Conservation (phyloP, 30 jellyfish, hydroid and myxozoan genomes). For the Aurelia sp. region DNA sequence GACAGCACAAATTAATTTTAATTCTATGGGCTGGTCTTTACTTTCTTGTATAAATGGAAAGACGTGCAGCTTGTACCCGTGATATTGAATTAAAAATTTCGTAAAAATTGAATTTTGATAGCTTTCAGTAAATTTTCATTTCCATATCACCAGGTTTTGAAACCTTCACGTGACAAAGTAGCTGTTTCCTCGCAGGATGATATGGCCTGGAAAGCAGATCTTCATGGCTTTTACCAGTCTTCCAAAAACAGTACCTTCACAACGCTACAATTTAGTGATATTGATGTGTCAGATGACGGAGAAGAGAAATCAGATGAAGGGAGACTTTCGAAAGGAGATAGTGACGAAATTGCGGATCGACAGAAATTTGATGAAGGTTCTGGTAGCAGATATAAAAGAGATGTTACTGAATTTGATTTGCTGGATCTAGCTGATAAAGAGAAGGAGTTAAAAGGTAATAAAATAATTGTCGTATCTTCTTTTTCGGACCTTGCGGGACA, state of each 20-base stretch:
- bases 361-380: neutral
- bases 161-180: neutral
- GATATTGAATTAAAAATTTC: neutral
- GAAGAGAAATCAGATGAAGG: slow-evolving; percentile 2
- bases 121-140: no score
- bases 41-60: no score
- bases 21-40: no score
- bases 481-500: no score
- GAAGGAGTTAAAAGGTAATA: no score
- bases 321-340: neutral
- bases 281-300: neutral
- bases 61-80: no score
- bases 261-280: neutral
- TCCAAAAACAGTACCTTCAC: slow-evolving; percentile 16
- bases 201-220: slow-evolving; percentile 41
- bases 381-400: neutral
- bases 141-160: neutral
- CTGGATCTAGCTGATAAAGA: no score
- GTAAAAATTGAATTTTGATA: neutral
- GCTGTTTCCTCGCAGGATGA: neutral
- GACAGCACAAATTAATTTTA: no score
- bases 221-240: slow-evolving; percentile 47
- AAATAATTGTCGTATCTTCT: no score
- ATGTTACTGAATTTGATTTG: neutral
- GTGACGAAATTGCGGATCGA: neutral